These are phyloP conservation scores for Phyllopteryx taeniolatus DNA, from an alignment of 2,113 vertebrate species.

Conservation along the genomic window DNA sequence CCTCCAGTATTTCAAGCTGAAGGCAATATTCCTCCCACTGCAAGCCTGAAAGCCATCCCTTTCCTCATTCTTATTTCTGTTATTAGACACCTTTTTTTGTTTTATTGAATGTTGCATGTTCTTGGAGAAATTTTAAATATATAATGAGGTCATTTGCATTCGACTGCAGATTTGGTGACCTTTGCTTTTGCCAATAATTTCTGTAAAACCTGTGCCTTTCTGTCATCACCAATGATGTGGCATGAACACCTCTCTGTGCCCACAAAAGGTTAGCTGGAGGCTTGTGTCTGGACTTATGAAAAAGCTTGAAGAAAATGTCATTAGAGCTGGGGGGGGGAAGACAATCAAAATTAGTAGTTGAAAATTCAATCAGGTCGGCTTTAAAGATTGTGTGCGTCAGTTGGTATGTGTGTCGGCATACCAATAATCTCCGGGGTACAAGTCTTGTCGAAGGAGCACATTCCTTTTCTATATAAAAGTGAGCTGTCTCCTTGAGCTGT, in stretches of 20 bases:
- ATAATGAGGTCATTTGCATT: conserved; percentile 84
- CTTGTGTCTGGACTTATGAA: conserved; percentile 75
- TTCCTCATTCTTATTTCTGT: conserved; percentile 4
- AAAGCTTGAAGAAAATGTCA: conserved; percentile 73
- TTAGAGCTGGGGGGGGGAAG: conserved; percentile 61
- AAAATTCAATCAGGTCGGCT: conserved; percentile 64
- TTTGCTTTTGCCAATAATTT: conserved; percentile 89
- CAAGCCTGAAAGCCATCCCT: neutral
- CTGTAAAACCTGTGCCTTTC: conserved; percentile 73
- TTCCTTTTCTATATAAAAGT: conserved; percentile 16
- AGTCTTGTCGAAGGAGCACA: conserved; percentile 19
- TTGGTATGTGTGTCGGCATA: conserved; percentile 6
- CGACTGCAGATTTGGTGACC: conserved; percentile 79
- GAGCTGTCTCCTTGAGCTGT: neutral
- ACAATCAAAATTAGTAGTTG: conserved; percentile 65
- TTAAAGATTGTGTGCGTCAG: conserved; percentile 39
- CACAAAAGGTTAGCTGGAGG: conserved; percentile 75
- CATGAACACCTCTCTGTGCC: conserved; percentile 59
- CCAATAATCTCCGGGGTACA: conserved; percentile 9
- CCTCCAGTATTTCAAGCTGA: conserved; percentile 12
- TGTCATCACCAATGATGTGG: conserved; percentile 66
- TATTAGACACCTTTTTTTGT: conserved; percentile 46
- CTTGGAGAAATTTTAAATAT: conserved; percentile 75
- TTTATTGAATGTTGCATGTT: conserved; percentile 76
- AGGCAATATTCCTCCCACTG: conserved; percentile 2